Percentiles rank a stretch among this genome's conserved stretches.
Conservation (phyloP, 2,797 vertebrate genomes). For the Malacoctenus gilli region DNA sequence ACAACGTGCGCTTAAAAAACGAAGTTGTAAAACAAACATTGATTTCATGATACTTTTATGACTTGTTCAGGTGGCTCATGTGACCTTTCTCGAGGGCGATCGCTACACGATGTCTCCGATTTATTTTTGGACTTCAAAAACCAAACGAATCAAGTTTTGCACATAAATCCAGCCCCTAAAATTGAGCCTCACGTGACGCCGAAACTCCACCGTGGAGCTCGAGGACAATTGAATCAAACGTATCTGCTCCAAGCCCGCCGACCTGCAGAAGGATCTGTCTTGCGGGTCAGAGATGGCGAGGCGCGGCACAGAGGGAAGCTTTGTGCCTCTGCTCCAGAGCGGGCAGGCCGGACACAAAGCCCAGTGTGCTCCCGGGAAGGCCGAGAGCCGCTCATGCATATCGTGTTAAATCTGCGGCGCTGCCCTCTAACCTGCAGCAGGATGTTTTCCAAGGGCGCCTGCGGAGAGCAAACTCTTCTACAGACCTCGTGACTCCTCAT, state of each 20-base stretch:
- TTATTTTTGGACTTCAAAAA: too few relatives aligned
- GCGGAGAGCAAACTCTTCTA: neutral
- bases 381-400: neutral
- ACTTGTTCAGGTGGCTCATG: too few relatives aligned
- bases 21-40: too few relatives aligned
- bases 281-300: neutral
- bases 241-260: conserved; percentile 24
- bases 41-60: too few relatives aligned
- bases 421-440: neutral
- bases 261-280: conserved; percentile 11
- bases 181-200: too few relatives aligned
- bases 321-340: conserved; percentile 47
- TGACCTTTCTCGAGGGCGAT: too few relatives aligned
- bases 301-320: conserved; percentile 44
- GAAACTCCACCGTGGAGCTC: too few relatives aligned
- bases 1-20: too few relatives aligned
- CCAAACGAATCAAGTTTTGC: too few relatives aligned
- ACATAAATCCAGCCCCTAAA: too few relatives aligned
- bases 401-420: neutral
- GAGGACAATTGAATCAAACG: too few relatives aligned
- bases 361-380: conserved; percentile 8
- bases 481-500: neutral
- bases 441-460: neutral
- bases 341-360: conserved; percentile 37
- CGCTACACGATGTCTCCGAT: too few relatives aligned